These are phyloP conservation scores for Ochropleura leucogaster DNA, from an alignment of 2,888 invertebrate species.

Conservation along the genomic window DNA sequence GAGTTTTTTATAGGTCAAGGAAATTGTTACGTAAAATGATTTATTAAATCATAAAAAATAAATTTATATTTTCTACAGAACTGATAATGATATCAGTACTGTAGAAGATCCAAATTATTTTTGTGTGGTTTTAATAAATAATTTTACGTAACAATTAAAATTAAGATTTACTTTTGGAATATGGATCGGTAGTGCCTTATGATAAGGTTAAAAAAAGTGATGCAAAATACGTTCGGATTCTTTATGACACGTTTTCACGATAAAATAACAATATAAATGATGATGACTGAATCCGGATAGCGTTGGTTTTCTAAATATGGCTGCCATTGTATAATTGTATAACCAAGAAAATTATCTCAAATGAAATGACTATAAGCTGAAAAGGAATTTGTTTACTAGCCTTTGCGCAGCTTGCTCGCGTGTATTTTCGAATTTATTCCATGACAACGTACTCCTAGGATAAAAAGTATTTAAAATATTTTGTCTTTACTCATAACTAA, in stretches of 20 bases:
- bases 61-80: too few relatives aligned
- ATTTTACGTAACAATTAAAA: too few relatives aligned
- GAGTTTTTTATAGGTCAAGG: background rate
- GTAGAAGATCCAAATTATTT: background rate
- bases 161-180: background rate
- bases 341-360: background rate
- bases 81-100: background rate
- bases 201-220: background rate
- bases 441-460: background rate
- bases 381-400: background rate
- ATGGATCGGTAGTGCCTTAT: background rate
- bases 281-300: background rate
- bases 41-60: background rate
- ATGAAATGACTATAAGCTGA: background rate
- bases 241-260: background rate
- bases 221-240: background rate
- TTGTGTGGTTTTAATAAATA: too few relatives aligned
- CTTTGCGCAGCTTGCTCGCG: background rate
- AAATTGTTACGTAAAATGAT: background rate
- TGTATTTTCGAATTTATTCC: background rate
- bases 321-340: background rate
- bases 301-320: background rate
- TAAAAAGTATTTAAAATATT: background rate
- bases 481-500: background rate
- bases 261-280: slow-evolving; percentile 6